Evolutionary conservation across 1,140 invertebrate species (phyloP).

Genomic region (Brachionus plicatilis): DNA sequence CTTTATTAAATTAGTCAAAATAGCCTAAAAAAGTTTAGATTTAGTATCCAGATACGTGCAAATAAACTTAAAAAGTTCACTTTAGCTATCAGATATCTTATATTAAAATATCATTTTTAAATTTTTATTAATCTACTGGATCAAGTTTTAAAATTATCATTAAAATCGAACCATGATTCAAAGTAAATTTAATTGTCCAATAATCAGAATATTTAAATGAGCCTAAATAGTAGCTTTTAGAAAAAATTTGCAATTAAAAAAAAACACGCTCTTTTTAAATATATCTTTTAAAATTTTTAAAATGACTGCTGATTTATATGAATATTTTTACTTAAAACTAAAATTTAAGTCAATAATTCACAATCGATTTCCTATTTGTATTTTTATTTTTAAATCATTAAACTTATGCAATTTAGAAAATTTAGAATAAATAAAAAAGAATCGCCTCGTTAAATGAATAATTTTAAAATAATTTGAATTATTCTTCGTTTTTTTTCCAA

Average conservation of each 20-base stretch:
- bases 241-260: neutral
- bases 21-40: neutral
- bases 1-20: neutral
- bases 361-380: too few relatives aligned
- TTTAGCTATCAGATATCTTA: neutral
- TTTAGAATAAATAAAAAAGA: too few relatives aligned
- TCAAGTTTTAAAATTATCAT: neutral
- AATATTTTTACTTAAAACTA: too few relatives aligned
- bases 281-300: neutral
- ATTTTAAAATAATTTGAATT: too few relatives aligned
- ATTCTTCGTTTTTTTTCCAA: neutral
- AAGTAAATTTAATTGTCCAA: neutral
- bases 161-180: neutral
- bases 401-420: too few relatives aligned
- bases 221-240: neutral
- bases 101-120: neutral
- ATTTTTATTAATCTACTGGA: neutral
- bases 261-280: neutral
- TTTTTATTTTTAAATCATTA: too few relatives aligned
- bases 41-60: neutral
- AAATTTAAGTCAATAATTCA: too few relatives aligned
- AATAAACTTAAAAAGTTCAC: neutral
- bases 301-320: neutral
- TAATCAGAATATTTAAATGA: neutral
- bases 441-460: too few relatives aligned